These are phyloP conservation scores for Cygnus atratus DNA, from an alignment of 2,113 vertebrate genomes.

Conservation along the genomic window DNA sequence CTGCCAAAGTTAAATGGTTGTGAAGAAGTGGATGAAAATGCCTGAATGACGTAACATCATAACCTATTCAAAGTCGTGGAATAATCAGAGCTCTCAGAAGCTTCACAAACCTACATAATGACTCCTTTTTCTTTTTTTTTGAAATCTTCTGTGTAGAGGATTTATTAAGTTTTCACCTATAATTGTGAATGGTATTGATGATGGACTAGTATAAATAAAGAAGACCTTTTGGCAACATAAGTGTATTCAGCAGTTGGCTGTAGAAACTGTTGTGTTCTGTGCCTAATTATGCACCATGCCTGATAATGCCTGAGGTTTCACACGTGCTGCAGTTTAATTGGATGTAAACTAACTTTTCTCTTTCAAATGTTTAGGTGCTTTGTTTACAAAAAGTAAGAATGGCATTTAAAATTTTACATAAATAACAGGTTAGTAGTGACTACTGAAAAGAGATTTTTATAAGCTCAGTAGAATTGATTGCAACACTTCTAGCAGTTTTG, in stretches of 20 bases:
- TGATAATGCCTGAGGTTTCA: constrained; percentile 46
- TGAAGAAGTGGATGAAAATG: not conserved
- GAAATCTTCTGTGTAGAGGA: not conserved
- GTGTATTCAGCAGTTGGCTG: constrained; percentile 33
- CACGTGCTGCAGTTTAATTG: constrained; percentile 34
- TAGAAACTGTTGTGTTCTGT: constrained; percentile 40
- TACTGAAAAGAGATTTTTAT: constrained; percentile 49
- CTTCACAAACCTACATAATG: not conserved
- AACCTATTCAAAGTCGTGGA: not conserved
- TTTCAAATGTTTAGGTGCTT: constrained; percentile 54
- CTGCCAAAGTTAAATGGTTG: not conserved
- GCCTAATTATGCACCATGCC: constrained; percentile 22
- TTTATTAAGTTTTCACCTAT: not conserved
- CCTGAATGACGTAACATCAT: not conserved
- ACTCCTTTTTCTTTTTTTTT: constrained; percentile 18
- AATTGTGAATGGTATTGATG: not conserved
- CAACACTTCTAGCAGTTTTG: constrained; percentile 29
- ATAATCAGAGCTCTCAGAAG: not conserved
- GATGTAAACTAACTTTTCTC: constrained; percentile 60
- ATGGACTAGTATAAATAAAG: not conserved
- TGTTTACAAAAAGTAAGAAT: constrained; percentile 50
- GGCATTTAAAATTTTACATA: constrained; percentile 36
- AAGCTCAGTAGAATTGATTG: constrained; percentile 32
- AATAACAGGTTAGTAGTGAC: constrained; percentile 49
- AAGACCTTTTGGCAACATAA: not conserved